Base-by-base conservation (phyloP, 2,888 invertebrate genomes). In the Homarus gammarus region DNA sequence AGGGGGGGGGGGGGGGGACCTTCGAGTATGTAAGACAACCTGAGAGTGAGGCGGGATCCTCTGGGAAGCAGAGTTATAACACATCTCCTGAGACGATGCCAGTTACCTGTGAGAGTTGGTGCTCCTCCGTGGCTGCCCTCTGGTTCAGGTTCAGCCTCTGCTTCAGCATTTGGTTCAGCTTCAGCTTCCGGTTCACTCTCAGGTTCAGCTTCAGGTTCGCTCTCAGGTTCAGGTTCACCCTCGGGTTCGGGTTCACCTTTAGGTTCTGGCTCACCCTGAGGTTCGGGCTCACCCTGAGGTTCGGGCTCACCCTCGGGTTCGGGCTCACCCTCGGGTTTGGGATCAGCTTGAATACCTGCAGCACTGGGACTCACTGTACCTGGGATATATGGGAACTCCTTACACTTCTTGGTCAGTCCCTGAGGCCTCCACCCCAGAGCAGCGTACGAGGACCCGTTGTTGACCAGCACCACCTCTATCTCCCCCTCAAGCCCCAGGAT, bases 401-500 rank as follows among this genome's bases (percentile, higher is more conserved):
- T 96, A 93, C 98, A 98, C 84, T 95, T 95, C 33, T 96, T 96
- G 0, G 96, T 97, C 86, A 93, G 92, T 22, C 91, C 93, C 15
- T 64, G 64, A 0, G 99, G 98, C 86, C 98, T 95, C 98, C 99
- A 99, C n/a, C 99, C 99, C 8, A 99, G 92, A 10, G 96, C 98
- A 3, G 96, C 96, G 95, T 98, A 99, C 22, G 97, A 97, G 0
- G 97, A 96, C 1, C 97, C 96, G 92, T 98, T 97, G n/a, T 97
- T 97, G 78, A 96, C 95, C 94, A 98, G 95, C 0, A 98, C 96
- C 38, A 98, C 95, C 94, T 99, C 99, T 40, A 99, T 95, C 94
- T 99, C 98, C 22, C 95, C 95, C n/a, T 95, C 95, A 90, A 97
- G 97, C 93, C 96, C 96, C 75, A 98, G 93, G 68, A 98, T 95